phyloP scores from a whole-genome alignment of 2,113 vertebrate genomes.

The Amblyornis subalaris region DNA sequence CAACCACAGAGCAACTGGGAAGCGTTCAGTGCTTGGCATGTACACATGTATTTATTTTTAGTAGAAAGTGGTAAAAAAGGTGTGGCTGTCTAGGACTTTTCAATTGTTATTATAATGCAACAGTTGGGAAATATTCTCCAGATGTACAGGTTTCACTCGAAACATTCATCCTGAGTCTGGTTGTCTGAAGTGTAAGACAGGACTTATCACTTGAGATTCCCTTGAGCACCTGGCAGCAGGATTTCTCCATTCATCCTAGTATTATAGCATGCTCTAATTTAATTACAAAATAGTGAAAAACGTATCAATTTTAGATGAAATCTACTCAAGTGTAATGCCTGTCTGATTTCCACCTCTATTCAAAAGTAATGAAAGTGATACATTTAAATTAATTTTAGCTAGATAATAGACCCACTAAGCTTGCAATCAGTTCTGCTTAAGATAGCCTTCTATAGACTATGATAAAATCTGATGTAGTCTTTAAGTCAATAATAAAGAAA shows the following conservation, averaged over 20 bases:
- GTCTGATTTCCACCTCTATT: background rate
- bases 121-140: background rate
- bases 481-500: background rate
- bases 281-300: background rate
- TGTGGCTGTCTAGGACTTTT: background rate
- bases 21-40: background rate
- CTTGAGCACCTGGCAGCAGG: background rate
- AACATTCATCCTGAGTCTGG: background rate
- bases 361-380: background rate
- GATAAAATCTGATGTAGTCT: background rate
- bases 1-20: background rate
- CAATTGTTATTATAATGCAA: background rate
- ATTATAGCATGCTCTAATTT: background rate
- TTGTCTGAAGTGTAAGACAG: background rate
- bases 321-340: background rate
- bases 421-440: background rate
- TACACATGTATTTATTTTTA: background rate
- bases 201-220: background rate
- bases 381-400: background rate
- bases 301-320: background rate
- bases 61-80: background rate
- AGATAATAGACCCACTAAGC: background rate
- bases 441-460: background rate
- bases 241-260: background rate
- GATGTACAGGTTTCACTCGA: background rate